Conservation (phyloP, 2,797 vertebrate genomes). For the Miichthys miiuy region DNA sequence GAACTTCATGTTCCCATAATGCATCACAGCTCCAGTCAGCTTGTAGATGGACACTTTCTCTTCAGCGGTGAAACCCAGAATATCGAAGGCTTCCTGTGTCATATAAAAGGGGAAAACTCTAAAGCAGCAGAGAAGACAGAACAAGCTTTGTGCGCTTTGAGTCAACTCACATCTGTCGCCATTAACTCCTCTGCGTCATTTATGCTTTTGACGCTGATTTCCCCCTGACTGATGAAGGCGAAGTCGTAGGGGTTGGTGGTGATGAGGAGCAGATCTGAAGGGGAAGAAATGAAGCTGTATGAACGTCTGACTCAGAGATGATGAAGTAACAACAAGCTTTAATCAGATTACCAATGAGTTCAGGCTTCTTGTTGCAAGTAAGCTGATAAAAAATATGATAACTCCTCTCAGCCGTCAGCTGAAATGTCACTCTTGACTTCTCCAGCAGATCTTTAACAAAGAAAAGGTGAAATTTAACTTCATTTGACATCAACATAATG, state of each 20-base stretch:
- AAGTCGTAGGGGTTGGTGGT: conserved; percentile 89
- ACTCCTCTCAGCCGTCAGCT: conserved; percentile 87
- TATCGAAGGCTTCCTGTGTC: conserved; percentile 87
- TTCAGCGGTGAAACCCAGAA: conserved; percentile 89
- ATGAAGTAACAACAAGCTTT: background rate
- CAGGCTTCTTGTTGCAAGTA: conserved; percentile 85
- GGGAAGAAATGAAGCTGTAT: background rate
- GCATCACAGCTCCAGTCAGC: conserved; percentile 91
- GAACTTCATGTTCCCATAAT: conserved; percentile 93
- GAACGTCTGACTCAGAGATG: background rate
- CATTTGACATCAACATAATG: background rate
- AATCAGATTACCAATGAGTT: conserved; percentile 82
- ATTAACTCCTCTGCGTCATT: conserved; percentile 87
- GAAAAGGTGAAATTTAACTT: background rate
- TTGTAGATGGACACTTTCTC: conserved; percentile 91
- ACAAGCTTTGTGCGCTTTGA: background rate
- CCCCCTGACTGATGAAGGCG: conserved; percentile 87
- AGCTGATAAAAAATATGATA: conserved; percentile 90
- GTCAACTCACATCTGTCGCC: conserved; percentile 85
- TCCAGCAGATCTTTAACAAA: conserved; percentile 84
- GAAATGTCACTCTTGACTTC: conserved; percentile 88
- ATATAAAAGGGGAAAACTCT: background rate
- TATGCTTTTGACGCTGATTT: conserved; percentile 88
- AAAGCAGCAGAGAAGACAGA: background rate
- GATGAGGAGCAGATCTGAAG: conserved; percentile 87